Conservation (phyloP, 2,797 vertebrate species). For the Siniperca obscura region DNA sequence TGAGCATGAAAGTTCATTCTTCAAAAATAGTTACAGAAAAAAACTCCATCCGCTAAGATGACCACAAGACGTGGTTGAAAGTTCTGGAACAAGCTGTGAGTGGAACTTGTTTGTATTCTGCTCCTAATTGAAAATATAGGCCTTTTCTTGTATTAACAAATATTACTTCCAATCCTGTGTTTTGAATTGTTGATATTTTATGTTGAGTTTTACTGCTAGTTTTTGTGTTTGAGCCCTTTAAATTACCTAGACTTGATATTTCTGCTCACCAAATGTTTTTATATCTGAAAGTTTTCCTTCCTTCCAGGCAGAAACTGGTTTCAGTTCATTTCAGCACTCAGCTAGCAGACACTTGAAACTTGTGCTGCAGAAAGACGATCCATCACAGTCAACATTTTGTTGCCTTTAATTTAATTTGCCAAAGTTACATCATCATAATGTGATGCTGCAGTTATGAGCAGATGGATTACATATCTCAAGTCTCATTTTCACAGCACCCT, state of each 20-base stretch:
- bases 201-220: no score
- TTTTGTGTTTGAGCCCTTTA: not conserved
- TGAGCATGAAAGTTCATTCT: no score
- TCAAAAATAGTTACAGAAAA: no score
- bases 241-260: not conserved
- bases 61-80: no score
- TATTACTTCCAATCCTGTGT: no score
- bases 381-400: not conserved
- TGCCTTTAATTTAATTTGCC: conserved; percentile 26
- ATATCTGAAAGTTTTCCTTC: not conserved
- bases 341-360: not conserved
- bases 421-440: conserved; percentile 10
- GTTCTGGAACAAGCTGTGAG: no score
- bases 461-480: not conserved
- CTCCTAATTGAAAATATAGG: not conserved
- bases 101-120: no score
- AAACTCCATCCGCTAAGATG: no score
- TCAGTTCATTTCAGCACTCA: conserved; percentile 3
- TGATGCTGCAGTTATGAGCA: conserved; percentile 13
- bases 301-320: not conserved
- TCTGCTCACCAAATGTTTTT: not conserved
- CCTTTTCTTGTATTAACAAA: not conserved
- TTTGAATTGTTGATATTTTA: no score
- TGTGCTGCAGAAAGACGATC: conserved; percentile 2
- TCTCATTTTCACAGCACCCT: not conserved